phyloP scores from a whole-genome alignment of 2,113 vertebrate genomes.

The Toxotes jaculatrix region DNA sequence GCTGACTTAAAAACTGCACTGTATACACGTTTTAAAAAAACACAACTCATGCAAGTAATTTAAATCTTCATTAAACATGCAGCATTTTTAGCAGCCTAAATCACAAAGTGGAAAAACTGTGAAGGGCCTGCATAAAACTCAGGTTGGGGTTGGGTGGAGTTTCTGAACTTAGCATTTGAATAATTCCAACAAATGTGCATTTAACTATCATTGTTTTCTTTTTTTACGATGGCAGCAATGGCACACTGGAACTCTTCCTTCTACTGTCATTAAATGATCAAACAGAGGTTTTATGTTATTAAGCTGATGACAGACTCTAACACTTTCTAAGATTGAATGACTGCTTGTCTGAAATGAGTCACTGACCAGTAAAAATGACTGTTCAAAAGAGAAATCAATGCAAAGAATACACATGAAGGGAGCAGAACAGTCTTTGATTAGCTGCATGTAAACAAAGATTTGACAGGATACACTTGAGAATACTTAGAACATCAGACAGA shows the following conservation, averaged over 20 bases:
- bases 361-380: too few relatives aligned
- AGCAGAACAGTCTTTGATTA: not conserved
- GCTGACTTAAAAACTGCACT: not conserved
- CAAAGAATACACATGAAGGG: not conserved
- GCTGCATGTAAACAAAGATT: conserved; percentile 10
- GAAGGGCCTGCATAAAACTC: too few relatives aligned
- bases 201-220: too few relatives aligned
- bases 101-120: too few relatives aligned
- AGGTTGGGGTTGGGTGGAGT: too few relatives aligned
- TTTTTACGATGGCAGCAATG: too few relatives aligned
- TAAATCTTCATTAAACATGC: not conserved
- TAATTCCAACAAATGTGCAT: too few relatives aligned
- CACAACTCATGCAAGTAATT: not conserved
- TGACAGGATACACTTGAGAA: conserved; percentile 8
- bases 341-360: not conserved
- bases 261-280: too few relatives aligned
- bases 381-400: conserved; percentile 2
- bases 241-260: too few relatives aligned
- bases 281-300: not conserved
- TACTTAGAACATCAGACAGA: conserved; percentile 6
- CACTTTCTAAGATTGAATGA: not conserved
- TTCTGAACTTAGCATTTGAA: too few relatives aligned
- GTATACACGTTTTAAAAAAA: not conserved
- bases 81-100: not conserved
- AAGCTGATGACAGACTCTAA: not conserved